These are phyloP conservation scores for Parelbella ahira DNA, from an alignment of 2,888 invertebrate genomes.

Conservation along the genomic window DNA sequence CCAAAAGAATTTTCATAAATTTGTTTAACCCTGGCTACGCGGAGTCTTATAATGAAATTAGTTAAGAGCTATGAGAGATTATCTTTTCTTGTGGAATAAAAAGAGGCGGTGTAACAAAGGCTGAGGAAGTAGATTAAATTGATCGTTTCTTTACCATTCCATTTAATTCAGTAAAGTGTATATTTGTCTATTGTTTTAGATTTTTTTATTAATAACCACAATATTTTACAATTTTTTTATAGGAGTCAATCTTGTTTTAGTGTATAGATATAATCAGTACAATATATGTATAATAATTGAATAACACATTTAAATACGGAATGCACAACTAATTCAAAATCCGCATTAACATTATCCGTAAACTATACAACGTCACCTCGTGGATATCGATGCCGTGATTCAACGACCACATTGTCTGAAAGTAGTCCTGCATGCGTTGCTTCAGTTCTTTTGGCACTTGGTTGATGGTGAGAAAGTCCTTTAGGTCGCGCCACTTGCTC, in stretches of 20 bases:
- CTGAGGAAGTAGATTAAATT: constrained; percentile 35
- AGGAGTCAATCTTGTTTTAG: too few species aligned
- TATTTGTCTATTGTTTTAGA: too few species aligned
- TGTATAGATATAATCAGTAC: too few species aligned
- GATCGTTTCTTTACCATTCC: constrained; percentile 40
- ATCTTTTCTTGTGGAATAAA: constrained; percentile 28
- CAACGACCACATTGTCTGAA: constrained; percentile 98
- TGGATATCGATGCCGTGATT: constrained; percentile 98
- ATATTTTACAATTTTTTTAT: too few species aligned
- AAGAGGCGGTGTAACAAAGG: constrained; percentile 30
- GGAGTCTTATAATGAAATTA: constrained; percentile 15
- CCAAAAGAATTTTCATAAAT: neutral
- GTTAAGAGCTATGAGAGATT: constrained; percentile 14
- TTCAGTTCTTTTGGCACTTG: constrained; percentile 97
- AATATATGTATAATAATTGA: too few species aligned
- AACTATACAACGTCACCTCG: constrained; percentile 90
- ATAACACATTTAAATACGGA: too few species aligned
- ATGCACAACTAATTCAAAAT: too few species aligned
- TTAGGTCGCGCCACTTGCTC: constrained; percentile 96
- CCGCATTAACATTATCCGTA: too few species aligned
- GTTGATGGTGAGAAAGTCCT: constrained; percentile 96
- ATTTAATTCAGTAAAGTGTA: constrained; percentile 35
- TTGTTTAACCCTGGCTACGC: too few species aligned
- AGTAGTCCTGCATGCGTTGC: constrained; percentile 97
- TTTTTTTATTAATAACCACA: too few species aligned